Evolutionary conservation across 2,888 invertebrate species (phyloP).

Genomic region (Griposia aprilina): DNA sequence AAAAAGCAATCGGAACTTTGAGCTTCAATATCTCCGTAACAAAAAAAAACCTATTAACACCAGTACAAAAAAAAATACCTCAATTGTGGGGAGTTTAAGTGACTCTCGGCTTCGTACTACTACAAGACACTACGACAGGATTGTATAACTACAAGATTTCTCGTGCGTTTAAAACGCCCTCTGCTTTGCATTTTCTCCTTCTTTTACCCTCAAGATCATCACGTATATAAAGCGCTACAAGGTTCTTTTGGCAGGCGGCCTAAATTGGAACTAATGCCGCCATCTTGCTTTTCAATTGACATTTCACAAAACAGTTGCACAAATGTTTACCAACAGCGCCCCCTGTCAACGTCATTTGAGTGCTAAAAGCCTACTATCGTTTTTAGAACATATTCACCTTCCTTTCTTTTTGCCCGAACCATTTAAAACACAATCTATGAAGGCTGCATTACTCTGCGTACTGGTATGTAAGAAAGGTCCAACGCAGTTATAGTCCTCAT

Average conservation of each 20-base stretch:
- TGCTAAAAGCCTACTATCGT: background rate
- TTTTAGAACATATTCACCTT: background rate
- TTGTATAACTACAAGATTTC: background rate
- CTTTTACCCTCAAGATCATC: background rate
- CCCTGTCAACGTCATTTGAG: background rate
- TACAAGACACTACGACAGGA: background rate
- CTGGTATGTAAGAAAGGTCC: constrained; percentile 60
- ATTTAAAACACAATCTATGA: constrained; percentile 26
- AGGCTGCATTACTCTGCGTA: constrained; percentile 22
- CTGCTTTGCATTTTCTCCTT: background rate
- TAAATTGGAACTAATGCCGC: background rate
- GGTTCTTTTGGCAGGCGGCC: no score
- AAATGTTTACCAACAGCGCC: background rate
- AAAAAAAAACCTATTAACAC: background rate
- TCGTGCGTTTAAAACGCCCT: background rate
- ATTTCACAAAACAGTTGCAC: background rate
- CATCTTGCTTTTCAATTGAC: background rate
- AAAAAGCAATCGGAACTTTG: background rate
- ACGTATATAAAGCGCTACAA: background rate
- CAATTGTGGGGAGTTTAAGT: background rate
- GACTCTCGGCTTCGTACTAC: background rate
- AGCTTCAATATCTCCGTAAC: background rate
- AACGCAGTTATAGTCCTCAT: constrained; percentile 61
- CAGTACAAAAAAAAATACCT: background rate
- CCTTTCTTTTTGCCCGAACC: fast-evolving